Evolutionary conservation across 2,797 vertebrate species (phyloP), one percentile per base, ranked within the genome.

Genomic region (Nannoperca obscura): DNA sequence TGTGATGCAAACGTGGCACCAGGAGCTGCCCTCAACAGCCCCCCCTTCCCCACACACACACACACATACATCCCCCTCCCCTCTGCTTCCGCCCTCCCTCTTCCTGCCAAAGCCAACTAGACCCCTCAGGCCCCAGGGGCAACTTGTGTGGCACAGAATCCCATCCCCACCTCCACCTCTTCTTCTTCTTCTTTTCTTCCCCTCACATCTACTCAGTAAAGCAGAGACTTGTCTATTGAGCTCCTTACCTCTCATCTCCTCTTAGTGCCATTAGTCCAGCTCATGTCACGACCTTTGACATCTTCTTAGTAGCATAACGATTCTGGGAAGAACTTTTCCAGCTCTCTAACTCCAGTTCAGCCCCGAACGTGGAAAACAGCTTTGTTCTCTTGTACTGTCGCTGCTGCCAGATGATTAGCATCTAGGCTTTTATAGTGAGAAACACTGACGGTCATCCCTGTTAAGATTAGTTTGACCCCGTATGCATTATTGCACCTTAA

Each of bases 1-100:
- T 85, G 86, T 91, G 91, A 92, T 94, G 93, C 62, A 91, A 94
- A 95, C 93, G 94, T 95, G 94, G 94, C 94, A 94, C 84, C 88
- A 74, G 7, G 59, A 87, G 74, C 82, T 78, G 80, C 74, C 86
- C 76, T 79, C 70, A 12, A 57, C 61, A 47, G 49, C 80, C 76
- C 67, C 72, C 64, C 2, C 20, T 10, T 7, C 19, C 12, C 8
- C 36, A 46, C 57, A 60, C 13, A 15, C 38, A 71, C 64, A 61
- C 24, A 38, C 55, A 58, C 38, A 72, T 46, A 62, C 55, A 24
- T 10, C 44, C 79, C 64, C 86, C 76, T 74, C 83, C 76, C 60
- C 76, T 73, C 60, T 50, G 38, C 77, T 71, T 81, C 78, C 86
- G 77, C 80, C 73, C 65, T 63, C 82, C 74, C 50, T 61, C 82